Evolutionary conservation across 2,113 vertebrate genomes (phyloP).

Genomic region (Lycaon pictus): DNA sequence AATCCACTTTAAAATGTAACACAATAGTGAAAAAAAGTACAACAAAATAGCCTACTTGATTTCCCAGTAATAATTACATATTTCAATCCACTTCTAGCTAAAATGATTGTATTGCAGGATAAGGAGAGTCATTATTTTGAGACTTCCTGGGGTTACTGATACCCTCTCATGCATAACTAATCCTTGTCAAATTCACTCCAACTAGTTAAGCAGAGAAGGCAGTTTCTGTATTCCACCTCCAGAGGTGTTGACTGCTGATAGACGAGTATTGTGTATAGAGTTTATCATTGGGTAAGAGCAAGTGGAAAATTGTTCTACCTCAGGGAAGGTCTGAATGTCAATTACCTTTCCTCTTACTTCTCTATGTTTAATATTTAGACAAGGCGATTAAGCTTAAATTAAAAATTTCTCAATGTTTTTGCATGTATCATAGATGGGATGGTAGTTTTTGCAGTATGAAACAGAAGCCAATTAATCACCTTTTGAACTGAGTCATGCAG

Average conservation of each 20-base stretch:
- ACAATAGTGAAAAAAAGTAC: conserved; percentile 2
- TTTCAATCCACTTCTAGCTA: conserved; percentile 41
- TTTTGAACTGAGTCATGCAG: conserved; percentile 81
- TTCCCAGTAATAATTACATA: conserved; percentile 76
- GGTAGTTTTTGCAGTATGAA: conserved; percentile 66
- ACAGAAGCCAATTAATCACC: conserved; percentile 80
- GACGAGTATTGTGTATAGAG: conserved; percentile 71
- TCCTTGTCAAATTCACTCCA: conserved; percentile 56
- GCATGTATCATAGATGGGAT: conserved; percentile 56
- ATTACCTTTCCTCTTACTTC: conserved; percentile 69
- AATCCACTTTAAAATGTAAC: neutral
- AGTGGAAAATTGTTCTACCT: conserved; percentile 78
- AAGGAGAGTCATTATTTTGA: conserved; percentile 69
- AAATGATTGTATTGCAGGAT: conserved; percentile 74
- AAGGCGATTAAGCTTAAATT: conserved; percentile 78
- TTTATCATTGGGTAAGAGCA: conserved; percentile 52
- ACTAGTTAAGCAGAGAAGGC: conserved; percentile 52
- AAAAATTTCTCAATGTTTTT: conserved; percentile 76
- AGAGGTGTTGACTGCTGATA: conserved; percentile 72
- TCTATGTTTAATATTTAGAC: conserved; percentile 81
- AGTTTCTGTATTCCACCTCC: conserved; percentile 67
- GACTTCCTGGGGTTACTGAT: conserved; percentile 73
- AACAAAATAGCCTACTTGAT: conserved; percentile 18
- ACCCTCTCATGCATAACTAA: conserved; percentile 78
- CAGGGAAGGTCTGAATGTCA: conserved; percentile 75